A percentile compares a stretch with the other conserved stretches of the same genome.
phyloP scores from a whole-genome alignment of 2,113 vertebrate genomes.

The Chelonoidis abingdonii region DNA sequence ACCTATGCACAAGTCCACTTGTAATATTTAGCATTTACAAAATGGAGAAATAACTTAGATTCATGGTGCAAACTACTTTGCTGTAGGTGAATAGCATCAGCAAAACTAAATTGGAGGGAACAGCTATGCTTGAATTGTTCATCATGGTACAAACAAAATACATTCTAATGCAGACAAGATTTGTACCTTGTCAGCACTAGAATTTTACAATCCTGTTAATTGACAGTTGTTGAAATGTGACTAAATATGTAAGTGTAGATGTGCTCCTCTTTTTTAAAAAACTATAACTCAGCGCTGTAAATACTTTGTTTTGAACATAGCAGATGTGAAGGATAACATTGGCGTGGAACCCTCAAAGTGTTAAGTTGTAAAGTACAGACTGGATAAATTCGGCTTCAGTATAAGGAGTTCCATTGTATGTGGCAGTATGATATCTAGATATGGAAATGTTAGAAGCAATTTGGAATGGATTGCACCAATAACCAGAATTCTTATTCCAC shows the following conservation, averaged over 20 bases:
- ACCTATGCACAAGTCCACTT: no score
- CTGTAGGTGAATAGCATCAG: not conserved
- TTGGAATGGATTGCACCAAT: rapidly evolving
- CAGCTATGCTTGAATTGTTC: not conserved
- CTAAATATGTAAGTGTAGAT: not conserved
- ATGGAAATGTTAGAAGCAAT: rapidly evolving
- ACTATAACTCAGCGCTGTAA: not conserved
- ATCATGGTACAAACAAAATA: not conserved
- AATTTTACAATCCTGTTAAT: not conserved
- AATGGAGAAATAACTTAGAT: not conserved
- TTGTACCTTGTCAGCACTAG: not conserved
- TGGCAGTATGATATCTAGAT: not conserved
- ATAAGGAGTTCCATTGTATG: not conserved
- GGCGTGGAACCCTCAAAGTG: not conserved
- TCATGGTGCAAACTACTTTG: not conserved
- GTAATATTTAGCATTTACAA: not conserved
- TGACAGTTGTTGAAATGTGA: not conserved
- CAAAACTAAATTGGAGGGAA: not conserved
- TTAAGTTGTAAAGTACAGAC: not conserved
- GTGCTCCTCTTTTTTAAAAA: not conserved
- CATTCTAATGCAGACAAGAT: not conserved
- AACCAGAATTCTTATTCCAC: rapidly evolving
- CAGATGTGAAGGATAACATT: not conserved
- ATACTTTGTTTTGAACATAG: not conserved
- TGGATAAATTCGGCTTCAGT: not conserved